These are phyloP conservation scores for Austrolebias charrua DNA, from an alignment of 2,797 vertebrate species.

Conservation along the genomic window DNA sequence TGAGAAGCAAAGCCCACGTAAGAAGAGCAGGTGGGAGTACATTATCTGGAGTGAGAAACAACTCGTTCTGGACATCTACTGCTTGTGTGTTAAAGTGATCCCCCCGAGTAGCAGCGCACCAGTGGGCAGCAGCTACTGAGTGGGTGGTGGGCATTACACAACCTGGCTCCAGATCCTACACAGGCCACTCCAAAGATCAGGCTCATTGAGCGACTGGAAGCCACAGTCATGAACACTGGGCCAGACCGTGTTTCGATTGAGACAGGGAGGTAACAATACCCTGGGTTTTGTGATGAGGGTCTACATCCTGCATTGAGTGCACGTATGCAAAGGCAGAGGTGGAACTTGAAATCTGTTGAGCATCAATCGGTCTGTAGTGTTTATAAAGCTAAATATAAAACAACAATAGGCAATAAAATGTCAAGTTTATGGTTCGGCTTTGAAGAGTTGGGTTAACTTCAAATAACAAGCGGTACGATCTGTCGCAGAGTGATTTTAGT, in stretches of 20 bases:
- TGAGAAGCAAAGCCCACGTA: constrained; percentile 72
- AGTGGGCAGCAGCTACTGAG: constrained; percentile 70
- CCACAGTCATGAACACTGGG: constrained; percentile 35
- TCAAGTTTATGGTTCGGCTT: too few relatives aligned
- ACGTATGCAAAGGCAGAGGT: constrained; percentile 42
- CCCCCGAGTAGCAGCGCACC: constrained; percentile 70
- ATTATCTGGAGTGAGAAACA: constrained; percentile 78
- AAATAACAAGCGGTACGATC: too few relatives aligned
- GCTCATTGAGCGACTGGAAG: constrained; percentile 59
- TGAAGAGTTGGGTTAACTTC: too few relatives aligned
- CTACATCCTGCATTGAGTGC: constrained; percentile 19
- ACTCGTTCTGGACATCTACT: constrained; percentile 69
- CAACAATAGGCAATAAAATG: too few relatives aligned
- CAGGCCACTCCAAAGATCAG: constrained; percentile 66
- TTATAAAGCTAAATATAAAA: too few relatives aligned
- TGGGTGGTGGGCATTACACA: constrained; percentile 78
- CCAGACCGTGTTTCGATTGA: constrained; percentile 61
- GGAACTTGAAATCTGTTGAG: constrained; percentile 29
- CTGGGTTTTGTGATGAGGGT: constrained; percentile 35
- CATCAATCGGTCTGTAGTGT: constrained; percentile 17
- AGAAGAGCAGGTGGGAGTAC: constrained; percentile 79
- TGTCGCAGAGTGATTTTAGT: too few relatives aligned
- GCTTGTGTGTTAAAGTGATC: constrained; percentile 71
- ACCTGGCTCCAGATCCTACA: constrained; percentile 79
- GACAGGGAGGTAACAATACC: constrained; percentile 37